Evolutionary conservation across 2,797 vertebrate genomes (phyloP).

Genomic region (Squalus acanthias): DNA sequence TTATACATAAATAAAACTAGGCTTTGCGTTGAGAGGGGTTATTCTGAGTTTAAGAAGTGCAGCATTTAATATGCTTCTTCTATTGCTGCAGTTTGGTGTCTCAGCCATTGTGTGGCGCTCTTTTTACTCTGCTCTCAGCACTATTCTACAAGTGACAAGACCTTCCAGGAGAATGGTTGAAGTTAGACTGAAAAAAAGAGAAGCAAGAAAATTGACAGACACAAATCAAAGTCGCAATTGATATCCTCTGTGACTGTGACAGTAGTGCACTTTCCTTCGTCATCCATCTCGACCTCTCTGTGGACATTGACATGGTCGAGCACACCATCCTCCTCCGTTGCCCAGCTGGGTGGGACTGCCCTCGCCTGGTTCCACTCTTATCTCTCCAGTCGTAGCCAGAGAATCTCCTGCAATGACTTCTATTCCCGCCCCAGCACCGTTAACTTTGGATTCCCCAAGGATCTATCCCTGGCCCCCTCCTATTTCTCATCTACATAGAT

Average conservation of each 20-base stretch:
- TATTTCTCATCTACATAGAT: background rate
- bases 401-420: background rate
- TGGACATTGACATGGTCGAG: background rate
- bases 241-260: background rate
- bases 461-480: background rate
- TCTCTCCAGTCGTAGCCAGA: background rate
- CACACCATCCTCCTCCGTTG: background rate
- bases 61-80: background rate
- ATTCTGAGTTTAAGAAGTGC: background rate
- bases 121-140: background rate
- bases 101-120: background rate
- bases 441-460: background rate
- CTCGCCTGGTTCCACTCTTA: background rate
- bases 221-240: background rate
- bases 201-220: background rate
- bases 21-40: background rate
- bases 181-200: background rate
- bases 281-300: background rate
- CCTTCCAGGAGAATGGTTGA: background rate
- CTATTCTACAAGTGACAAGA: background rate
- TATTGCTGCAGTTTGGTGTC: background rate
- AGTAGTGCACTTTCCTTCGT: background rate
- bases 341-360: background rate
- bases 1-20: background rate
- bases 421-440: background rate